These are phyloP conservation scores for Crocallis elinguaria DNA, from an alignment of 2,888 invertebrate species.

Conservation along the genomic window DNA sequence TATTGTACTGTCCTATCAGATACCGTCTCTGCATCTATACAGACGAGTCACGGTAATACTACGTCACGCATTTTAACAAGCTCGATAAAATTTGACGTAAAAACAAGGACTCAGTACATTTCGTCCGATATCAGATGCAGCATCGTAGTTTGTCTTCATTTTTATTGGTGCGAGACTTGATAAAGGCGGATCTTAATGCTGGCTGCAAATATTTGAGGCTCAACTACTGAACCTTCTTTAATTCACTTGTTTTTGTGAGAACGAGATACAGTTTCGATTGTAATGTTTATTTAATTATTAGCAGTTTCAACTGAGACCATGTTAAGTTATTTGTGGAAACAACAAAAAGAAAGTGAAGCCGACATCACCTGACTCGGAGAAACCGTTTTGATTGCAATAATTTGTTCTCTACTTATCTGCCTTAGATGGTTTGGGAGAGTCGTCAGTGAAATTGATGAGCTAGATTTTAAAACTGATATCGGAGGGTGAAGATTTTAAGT, in stretches of 20 bases:
- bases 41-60: conserved; percentile 12
- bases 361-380: too few relatives aligned
- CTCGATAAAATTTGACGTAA: conserved; percentile 39
- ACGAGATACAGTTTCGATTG: not conserved
- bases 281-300: not conserved
- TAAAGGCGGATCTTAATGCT: not conserved
- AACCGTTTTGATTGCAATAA: too few relatives aligned
- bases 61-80: conserved; percentile 33
- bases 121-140: conserved; percentile 30
- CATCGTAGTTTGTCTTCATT: conserved; percentile 21
- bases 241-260: conserved; percentile 8
- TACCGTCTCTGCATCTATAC: conserved; percentile 1
- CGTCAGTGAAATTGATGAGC: too few relatives aligned
- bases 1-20: conserved; percentile 3
- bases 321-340: not conserved
- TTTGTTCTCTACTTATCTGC: too few relatives aligned
- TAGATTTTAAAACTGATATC: too few relatives aligned
- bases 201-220: conserved; percentile 3
- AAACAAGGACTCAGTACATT: conserved; percentile 32
- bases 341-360: not conserved
- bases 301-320: not conserved
- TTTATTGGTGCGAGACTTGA: conserved; percentile 9
- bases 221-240: conserved; percentile 4
- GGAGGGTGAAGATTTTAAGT: too few relatives aligned
- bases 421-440: too few relatives aligned